phyloP scores from a whole-genome alignment of 2,888 invertebrate species.

The Seladonia tumulorum region DNA sequence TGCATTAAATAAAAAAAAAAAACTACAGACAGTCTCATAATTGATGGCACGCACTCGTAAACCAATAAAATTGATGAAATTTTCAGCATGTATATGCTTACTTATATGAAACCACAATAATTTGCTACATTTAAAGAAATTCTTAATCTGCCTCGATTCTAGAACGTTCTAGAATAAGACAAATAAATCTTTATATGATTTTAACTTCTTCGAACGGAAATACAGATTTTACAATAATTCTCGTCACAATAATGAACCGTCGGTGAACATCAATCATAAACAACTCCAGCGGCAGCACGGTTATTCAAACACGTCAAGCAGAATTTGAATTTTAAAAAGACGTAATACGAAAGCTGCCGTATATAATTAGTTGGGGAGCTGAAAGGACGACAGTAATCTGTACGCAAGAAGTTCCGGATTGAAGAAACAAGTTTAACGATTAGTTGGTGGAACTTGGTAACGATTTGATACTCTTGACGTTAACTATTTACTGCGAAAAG shows the following conservation, averaged over 20 bases:
- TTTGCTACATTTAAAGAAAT: too few species aligned
- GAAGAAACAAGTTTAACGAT: slow-evolving; percentile 10
- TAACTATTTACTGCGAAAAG: background rate
- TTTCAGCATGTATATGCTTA: too few species aligned
- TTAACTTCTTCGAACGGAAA: background rate
- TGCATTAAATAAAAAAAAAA: too few species aligned
- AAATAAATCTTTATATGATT: background rate
- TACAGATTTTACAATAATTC: fast-evolving
- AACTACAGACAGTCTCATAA: too few species aligned
- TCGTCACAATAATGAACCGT: background rate
- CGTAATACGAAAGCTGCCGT: background rate
- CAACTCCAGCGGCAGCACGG: background rate
- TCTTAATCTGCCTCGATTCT: too few species aligned
- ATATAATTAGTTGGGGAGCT: background rate
- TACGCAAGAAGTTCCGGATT: background rate
- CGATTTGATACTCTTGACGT: background rate
- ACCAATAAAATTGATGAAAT: too few species aligned
- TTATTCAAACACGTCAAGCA: background rate
- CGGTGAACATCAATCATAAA: background rate
- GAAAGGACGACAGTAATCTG: background rate
- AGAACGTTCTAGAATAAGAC: too few species aligned
- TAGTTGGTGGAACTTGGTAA: background rate
- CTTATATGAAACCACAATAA: too few species aligned
- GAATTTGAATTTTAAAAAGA: background rate
- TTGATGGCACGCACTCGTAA: too few species aligned